Conservation (phyloP, 2,113 vertebrate species). For the Eonycteris spelaea region DNA sequence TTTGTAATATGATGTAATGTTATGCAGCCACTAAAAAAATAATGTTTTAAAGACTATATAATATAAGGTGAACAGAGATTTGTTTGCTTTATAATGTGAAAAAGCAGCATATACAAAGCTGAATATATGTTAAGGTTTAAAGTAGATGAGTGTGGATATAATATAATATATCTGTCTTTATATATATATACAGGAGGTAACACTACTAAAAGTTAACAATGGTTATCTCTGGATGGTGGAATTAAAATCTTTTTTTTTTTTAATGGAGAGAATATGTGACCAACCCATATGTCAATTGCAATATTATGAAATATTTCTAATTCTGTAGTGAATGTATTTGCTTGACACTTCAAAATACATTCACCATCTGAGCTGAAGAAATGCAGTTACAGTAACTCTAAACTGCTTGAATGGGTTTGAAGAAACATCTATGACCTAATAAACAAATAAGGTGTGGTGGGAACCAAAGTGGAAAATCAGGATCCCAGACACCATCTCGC, state of each 20-base stretch:
- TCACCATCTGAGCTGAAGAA: background rate
- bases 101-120: background rate
- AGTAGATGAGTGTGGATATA: background rate
- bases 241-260: background rate
- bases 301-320: background rate
- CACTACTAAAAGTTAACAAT: background rate
- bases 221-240: background rate
- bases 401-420: background rate
- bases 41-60: background rate
- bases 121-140: background rate
- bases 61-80: background rate
- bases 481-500: constrained; percentile 45
- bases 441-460: constrained; percentile 72
- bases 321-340: background rate
- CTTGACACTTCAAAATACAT: background rate
- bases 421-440: constrained; percentile 67
- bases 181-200: background rate
- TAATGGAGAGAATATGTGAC: background rate
- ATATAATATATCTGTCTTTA: background rate
- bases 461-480: constrained; percentile 73
- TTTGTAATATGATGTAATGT: background rate
- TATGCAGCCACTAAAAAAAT: background rate
- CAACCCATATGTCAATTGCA: background rate
- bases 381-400: background rate
- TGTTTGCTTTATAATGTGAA: background rate